These are phyloP conservation scores for Craterocephalus amniculus DNA, from an alignment of 2,797 vertebrate species.

Conservation along the genomic window DNA sequence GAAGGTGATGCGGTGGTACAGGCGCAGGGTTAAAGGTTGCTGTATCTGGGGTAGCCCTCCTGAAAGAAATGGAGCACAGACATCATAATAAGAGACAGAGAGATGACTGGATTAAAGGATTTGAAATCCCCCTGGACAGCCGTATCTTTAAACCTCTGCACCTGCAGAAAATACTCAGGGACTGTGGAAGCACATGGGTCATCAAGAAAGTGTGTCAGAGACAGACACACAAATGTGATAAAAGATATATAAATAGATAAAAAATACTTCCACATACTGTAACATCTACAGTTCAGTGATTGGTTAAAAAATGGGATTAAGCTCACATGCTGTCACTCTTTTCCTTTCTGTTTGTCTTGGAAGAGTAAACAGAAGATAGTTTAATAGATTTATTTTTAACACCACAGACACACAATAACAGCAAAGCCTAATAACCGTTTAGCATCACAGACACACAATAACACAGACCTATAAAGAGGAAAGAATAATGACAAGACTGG, in stretches of 20 bases:
- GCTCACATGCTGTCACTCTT: background rate
- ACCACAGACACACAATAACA: background rate
- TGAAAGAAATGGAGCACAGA: constrained; percentile 53
- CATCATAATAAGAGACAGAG: constrained; percentile 56
- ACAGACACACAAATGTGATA: background rate
- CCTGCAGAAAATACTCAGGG: constrained; percentile 48
- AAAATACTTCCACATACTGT: background rate
- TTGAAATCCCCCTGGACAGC: constrained; percentile 39
- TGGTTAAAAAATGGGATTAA: background rate
- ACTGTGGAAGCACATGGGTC: constrained; percentile 27
- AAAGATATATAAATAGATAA: background rate
- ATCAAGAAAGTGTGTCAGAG: constrained; percentile 47
- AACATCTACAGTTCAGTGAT: background rate
- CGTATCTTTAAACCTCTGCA: constrained; percentile 55
- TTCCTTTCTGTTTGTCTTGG: background rate
- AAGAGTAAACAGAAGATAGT: background rate
- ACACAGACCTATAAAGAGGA: too few relatives aligned
- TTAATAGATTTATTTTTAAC: background rate
- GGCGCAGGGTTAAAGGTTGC: background rate
- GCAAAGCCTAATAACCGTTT: too few relatives aligned
- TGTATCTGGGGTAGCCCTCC: constrained; percentile 16
- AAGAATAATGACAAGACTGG: too few relatives aligned
- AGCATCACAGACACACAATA: too few relatives aligned
- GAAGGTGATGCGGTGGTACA: background rate
- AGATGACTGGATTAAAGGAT: constrained; percentile 75